Evolutionary conservation across 1,140 invertebrate species (phyloP), one percentile per base, ranked within the genome.

Genomic region (Agraylea sexmaculata): DNA sequence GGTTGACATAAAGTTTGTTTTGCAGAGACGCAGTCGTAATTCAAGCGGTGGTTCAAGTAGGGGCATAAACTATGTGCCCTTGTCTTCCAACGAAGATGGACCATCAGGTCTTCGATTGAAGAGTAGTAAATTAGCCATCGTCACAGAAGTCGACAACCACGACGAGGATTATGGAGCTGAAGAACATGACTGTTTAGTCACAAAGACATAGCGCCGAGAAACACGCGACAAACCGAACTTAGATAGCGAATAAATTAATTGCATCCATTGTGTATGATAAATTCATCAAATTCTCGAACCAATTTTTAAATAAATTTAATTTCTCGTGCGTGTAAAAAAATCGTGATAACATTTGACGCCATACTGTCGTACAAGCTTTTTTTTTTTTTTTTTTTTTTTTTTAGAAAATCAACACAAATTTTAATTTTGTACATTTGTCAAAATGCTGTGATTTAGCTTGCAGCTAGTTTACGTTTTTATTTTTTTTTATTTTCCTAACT

Each of bases 221-320:
- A 35, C 25, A 33, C 17, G 42, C 44, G 38, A n/a, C n/a, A n/a
- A n/a, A n/a, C n/a, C n/a, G n/a, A n/a, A n/a, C n/a, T n/a, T 44
- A 45, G 46, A 39, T 49, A 49, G 46, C 35, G 32, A 49, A 49
- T 42, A 44, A 46, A 40, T 32, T 31, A 31, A n/a, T 40, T 12
- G 13, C 13, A 13, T 8, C 13, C 18, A 34, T n/a, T 13, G 13
- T 34, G 17, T 16, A 34, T 37, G 41, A 31, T 31, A 31, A 31
- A 31, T 31, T 31, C 16, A 7, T 31, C 10, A 15, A 5, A 31
- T n/a, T n/a, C n/a, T n/a, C n/a, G n/a, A n/a, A n/a, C n/a, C n/a
- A n/a, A n/a, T n/a, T n/a, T n/a, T n/a, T n/a, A n/a, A n/a, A n/a
- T n/a, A n/a, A n/a, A n/a, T n/a, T n/a, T n/a, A n/a, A n/a, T n/a